Conservation (phyloP, 2,888 invertebrate species). For the Epirrita christyi region DNA sequence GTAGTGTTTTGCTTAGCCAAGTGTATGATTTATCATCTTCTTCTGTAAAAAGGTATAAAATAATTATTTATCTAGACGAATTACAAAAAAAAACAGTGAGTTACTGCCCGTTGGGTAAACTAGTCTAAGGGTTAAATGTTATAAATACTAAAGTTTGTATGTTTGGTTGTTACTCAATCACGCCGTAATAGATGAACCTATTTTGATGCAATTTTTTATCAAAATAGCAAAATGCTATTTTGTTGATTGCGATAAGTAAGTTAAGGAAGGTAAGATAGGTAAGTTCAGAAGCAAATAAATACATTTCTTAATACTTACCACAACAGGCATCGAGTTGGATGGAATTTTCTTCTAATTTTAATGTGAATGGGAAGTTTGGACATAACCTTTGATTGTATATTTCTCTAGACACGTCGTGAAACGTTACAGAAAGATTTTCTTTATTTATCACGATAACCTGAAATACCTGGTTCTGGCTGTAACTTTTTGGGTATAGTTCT, state of each 20-base stretch:
- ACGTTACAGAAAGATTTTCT: constrained; percentile 61
- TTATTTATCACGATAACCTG: constrained; percentile 72
- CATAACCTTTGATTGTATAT: constrained; percentile 64
- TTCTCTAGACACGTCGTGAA: constrained; percentile 73
- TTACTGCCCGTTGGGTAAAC: too few species aligned
- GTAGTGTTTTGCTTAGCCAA: constrained; percentile 85
- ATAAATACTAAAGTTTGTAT: too few species aligned
- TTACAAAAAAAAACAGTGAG: neutral
- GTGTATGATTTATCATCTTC: constrained; percentile 53
- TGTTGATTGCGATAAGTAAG: too few species aligned
- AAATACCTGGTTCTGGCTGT: constrained; percentile 57
- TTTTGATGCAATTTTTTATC: too few species aligned
- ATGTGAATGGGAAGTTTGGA: constrained; percentile 78
- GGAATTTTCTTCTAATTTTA: constrained; percentile 63
- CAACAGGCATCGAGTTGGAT: constrained; percentile 69
- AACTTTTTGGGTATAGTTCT: constrained; percentile 71
- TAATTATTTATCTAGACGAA: neutral
- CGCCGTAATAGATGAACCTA: too few species aligned
- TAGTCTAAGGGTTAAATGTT: too few species aligned
- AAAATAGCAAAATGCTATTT: too few species aligned
- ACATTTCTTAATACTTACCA: constrained; percentile 50
- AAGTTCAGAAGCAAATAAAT: too few species aligned
- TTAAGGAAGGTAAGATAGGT: too few species aligned
- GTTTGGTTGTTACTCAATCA: too few species aligned
- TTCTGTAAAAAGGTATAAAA: constrained; percentile 48